phyloP scores from a whole-genome alignment of 2,113 vertebrate genomes.

The Notarius lentiginosus region DNA sequence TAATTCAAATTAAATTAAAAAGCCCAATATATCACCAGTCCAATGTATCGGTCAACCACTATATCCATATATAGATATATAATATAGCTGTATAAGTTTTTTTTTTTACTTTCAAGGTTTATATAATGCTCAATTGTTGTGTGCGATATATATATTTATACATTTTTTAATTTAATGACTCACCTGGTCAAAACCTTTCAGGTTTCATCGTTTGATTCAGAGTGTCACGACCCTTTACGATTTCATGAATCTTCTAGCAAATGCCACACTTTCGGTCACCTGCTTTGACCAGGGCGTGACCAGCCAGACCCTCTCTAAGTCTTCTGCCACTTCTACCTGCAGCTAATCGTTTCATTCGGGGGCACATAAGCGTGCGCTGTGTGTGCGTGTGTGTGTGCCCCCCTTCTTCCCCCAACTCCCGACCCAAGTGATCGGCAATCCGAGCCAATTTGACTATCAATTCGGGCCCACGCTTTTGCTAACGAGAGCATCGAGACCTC shows the following conservation, averaged over 20 bases:
- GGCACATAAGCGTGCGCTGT: conserved; percentile 74
- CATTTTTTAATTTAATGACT: conserved; percentile 77
- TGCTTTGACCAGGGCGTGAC: conserved; percentile 88
- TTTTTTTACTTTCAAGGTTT: conserved; percentile 61
- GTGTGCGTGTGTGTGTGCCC: background rate
- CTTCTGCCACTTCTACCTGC: conserved; percentile 87
- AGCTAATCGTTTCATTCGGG: conserved; percentile 83
- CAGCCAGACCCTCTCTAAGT: conserved; percentile 83
- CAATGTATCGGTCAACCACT: background rate
- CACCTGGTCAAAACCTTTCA: conserved; percentile 93
- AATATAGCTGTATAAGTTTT: conserved; percentile 21
- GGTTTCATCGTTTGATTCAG: conserved; percentile 96
- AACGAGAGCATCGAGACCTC: conserved; percentile 83
- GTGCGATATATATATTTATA: conserved; percentile 59
- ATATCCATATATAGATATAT: background rate
- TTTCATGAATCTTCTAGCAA: conserved; percentile 92
- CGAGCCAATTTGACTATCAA: conserved; percentile 88
- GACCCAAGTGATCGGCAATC: conserved; percentile 78
- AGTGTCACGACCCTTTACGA: conserved; percentile 92
- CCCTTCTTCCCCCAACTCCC: conserved; percentile 57
- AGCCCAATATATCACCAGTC: background rate
- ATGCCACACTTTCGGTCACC: conserved; percentile 86
- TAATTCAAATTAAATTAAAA: background rate
- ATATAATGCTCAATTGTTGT: conserved; percentile 67
- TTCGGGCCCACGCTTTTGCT: conserved; percentile 82